Percentiles rank a stretch among this genome's conserved stretches.
Conservation (phyloP, 2,797 vertebrate genomes). For the Parauchenoglanis punctatus region DNA sequence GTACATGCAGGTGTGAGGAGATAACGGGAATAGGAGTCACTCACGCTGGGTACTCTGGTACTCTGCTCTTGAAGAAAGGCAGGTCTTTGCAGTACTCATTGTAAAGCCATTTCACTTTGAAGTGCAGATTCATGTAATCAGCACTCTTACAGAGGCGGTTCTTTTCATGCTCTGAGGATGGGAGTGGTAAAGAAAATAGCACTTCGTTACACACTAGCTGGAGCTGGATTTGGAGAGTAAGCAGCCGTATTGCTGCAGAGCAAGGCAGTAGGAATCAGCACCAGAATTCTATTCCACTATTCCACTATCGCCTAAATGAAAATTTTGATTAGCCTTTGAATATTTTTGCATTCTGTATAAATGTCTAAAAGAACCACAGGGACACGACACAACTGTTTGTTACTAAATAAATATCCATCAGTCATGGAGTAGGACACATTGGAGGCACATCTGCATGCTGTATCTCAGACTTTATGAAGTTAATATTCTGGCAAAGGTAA, state of each 20-base stretch:
- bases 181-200: conserved; percentile 45
- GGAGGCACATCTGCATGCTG: background rate
- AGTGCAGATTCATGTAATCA: conserved; percentile 99
- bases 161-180: conserved; percentile 89
- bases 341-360: background rate
- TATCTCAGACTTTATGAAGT: background rate
- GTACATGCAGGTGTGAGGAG: background rate
- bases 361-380: background rate
- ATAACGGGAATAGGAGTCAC: conserved; percentile 60
- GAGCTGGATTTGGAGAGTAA: background rate
- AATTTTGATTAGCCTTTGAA: background rate
- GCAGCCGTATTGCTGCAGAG: conserved; percentile 4
- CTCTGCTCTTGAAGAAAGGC: conserved; percentile 91
- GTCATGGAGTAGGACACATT: background rate
- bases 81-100: conserved; percentile 97
- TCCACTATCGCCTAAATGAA: background rate
- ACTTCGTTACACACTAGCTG: conserved; percentile 34
- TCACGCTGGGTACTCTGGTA: conserved; percentile 97
- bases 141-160: conserved; percentile 97
- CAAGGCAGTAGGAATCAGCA: conserved; percentile 9
- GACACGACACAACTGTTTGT: background rate
- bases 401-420: background rate
- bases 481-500: background rate
- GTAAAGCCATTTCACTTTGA: conserved; percentile 99
- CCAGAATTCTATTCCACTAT: background rate